These are phyloP conservation scores for Ferrisia virgata DNA, from an alignment of 2,888 invertebrate genomes.

Conservation along the genomic window DNA sequence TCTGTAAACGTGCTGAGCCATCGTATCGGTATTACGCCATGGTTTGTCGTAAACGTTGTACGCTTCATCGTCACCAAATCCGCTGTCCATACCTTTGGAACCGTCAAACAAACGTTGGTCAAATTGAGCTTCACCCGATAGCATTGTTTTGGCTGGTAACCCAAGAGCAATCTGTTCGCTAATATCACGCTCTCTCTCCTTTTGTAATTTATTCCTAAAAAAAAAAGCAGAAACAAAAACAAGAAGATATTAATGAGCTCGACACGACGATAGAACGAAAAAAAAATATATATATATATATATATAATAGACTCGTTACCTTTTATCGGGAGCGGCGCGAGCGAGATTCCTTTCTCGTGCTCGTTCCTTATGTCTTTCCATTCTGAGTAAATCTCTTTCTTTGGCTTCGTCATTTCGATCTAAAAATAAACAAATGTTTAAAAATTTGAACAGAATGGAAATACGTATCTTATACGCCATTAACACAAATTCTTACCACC, in stretches of 20 bases:
- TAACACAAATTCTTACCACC: constrained; percentile 51
- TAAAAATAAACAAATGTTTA: constrained; percentile 47
- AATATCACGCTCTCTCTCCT: constrained; percentile 91
- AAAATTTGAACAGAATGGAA: not conserved
- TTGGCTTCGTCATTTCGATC: constrained; percentile 68
- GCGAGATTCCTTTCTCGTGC: constrained; percentile 90
- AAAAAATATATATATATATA: too few relatives aligned
- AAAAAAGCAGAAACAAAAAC: not conserved
- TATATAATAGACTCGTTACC: constrained; percentile 53
- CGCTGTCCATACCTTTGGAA: constrained; percentile 86
- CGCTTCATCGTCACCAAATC: constrained; percentile 94
- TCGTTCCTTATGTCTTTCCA: constrained; percentile 85
- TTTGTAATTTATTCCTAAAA: constrained; percentile 65
- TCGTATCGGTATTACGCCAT: constrained; percentile 85
- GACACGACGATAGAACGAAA: not conserved
- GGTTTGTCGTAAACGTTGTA: constrained; percentile 98
- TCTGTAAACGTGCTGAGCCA: constrained; percentile 86
- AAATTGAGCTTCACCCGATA: constrained; percentile 78
- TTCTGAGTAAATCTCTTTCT: constrained; percentile 81
- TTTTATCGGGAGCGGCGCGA: constrained; percentile 90
- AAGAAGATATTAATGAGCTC: not conserved
- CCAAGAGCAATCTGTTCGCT: constrained; percentile 98
- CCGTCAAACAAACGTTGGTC: constrained; percentile 96
- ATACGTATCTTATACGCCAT: too few relatives aligned
- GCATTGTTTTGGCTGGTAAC: constrained; percentile 75